These are phyloP conservation scores for Pangasius djambal DNA, from an alignment of 2,797 vertebrate genomes.

Conservation along the genomic window DNA sequence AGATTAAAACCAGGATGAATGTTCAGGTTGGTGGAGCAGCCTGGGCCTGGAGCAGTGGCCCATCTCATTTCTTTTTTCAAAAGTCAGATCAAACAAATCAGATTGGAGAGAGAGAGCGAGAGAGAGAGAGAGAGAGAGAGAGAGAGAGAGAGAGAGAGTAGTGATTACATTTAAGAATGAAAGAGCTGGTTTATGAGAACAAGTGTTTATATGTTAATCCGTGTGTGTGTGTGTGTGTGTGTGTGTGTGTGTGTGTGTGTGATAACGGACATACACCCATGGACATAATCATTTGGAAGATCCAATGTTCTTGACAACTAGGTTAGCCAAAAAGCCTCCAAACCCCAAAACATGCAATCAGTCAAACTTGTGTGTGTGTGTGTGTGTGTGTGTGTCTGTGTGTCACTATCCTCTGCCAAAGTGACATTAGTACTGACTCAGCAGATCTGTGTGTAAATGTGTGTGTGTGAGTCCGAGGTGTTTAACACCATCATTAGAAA, in stretches of 20 bases:
- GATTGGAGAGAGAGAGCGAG: background rate
- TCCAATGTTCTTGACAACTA: background rate
- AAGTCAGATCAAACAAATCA: background rate
- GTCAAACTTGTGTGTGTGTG: conserved; percentile 10
- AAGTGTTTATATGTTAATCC: background rate
- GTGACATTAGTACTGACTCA: conserved; percentile 42
- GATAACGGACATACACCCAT: no score
- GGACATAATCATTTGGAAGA: conserved; percentile 8
- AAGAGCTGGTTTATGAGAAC: background rate
- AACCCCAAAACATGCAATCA: conserved; percentile 2
- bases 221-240: background rate
- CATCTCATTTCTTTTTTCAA: background rate
- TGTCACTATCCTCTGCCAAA: background rate
- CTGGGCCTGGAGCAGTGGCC: background rate
- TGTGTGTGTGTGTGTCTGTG: background rate
- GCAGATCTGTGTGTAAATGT: conserved; percentile 5
- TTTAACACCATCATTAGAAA: conserved; percentile 17
- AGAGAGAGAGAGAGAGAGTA: background rate
- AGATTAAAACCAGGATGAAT: background rate
- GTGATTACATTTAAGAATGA: background rate
- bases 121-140: background rate
- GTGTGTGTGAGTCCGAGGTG: background rate
- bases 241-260: background rate
- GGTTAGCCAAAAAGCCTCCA: conserved; percentile 5
- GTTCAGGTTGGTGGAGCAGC: background rate